These are phyloP conservation scores for Ctenopoma kingsleyae DNA, from an alignment of 2,797 vertebrate species.

Conservation along the genomic window DNA sequence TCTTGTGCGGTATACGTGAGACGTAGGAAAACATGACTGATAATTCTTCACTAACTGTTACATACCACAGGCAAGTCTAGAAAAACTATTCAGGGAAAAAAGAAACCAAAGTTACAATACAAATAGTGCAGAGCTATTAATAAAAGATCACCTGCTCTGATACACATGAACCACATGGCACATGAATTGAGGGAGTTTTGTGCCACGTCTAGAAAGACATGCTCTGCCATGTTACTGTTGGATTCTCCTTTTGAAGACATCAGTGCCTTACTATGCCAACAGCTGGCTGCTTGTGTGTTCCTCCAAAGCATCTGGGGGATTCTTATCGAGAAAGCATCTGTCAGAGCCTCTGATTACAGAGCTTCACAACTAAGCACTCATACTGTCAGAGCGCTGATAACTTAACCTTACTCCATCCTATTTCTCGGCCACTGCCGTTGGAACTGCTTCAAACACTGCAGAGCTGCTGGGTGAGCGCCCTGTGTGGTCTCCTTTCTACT, in stretches of 20 bases:
- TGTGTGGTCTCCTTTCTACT: slow-evolving; percentile 81
- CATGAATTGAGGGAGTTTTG: slow-evolving; percentile 12
- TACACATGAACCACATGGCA: slow-evolving; percentile 10
- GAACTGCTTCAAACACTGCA: slow-evolving; percentile 70
- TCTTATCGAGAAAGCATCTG: slow-evolving; percentile 84
- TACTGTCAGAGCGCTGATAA: slow-evolving; percentile 71
- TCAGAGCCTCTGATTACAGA: slow-evolving; percentile 71
- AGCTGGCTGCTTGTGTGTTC: slow-evolving; percentile 64
- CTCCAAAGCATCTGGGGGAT: slow-evolving; percentile 50
- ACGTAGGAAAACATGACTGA: slow-evolving; percentile 40
- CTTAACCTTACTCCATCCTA: slow-evolving; percentile 66
- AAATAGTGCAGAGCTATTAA: background rate
- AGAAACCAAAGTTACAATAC: slow-evolving; percentile 5
- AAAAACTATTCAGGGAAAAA: slow-evolving; percentile 11
- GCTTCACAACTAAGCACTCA: slow-evolving; percentile 54
- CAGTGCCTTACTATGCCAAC: slow-evolving; percentile 51
- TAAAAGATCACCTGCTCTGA: slow-evolving; percentile 38
- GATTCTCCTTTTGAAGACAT: slow-evolving; percentile 61
- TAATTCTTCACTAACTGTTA: slow-evolving; percentile 36
- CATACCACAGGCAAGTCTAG: slow-evolving; percentile 26
- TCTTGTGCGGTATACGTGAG: slow-evolving; percentile 74
- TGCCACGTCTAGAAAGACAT: slow-evolving; percentile 29
- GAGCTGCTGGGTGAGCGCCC: slow-evolving; percentile 55
- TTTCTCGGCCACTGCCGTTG: slow-evolving; percentile 27
- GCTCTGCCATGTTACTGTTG: slow-evolving; percentile 56